Base-by-base conservation (phyloP, 2,797 vertebrate genomes). In the Tachyglossus aculeatus region DNA sequence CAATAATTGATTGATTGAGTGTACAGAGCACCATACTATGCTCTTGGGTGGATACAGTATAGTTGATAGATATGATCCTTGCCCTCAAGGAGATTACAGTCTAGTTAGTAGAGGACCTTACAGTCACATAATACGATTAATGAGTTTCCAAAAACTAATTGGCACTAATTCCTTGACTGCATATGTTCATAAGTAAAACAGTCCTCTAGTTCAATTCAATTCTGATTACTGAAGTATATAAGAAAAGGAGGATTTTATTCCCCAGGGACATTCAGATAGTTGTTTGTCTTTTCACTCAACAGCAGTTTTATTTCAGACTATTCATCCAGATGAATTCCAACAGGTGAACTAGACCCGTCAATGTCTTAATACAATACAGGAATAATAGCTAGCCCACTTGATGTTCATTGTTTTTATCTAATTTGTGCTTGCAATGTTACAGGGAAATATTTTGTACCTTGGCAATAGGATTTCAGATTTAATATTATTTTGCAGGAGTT, bases 161-260 rank as follows among this genome's bases (percentile, higher is more conserved):
- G n/a, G n/a, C n/a, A n/a, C n/a, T n/a, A n/a, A n/a, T n/a, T n/a
- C 27, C 58, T 19, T 27, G 54, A 24, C 54, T 22, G 18, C 66
- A 58, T 57, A 19, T 38, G 66, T 45, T 19, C n/a, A 43, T 44
- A 38, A 64, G 61, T 58, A 57, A 19, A 71, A 66, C 6, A 36
- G 21, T 48, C 43, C 21, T 18, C n/a, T 57, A 59, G 27, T 44
- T 54, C 45, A 37, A 33, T 39, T 43, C 47, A 16, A 27, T 55
- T 62, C 51, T 69, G 77, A 79, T 53, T 52, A 56, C 73, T 84
- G 75, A 79, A n/a, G 74, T 65, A 39, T 39, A 51, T 58, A 71
- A 62, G 65, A 57, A 77, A 76, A 81, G 63, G 59, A 37, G 37
- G 24, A 34, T n/a, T 58, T 19, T n/a, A n/a, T 50, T 33, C 70